Base-by-base conservation (phyloP, 1,140 invertebrate genomes). In the Drosophila yakuba region DNA sequence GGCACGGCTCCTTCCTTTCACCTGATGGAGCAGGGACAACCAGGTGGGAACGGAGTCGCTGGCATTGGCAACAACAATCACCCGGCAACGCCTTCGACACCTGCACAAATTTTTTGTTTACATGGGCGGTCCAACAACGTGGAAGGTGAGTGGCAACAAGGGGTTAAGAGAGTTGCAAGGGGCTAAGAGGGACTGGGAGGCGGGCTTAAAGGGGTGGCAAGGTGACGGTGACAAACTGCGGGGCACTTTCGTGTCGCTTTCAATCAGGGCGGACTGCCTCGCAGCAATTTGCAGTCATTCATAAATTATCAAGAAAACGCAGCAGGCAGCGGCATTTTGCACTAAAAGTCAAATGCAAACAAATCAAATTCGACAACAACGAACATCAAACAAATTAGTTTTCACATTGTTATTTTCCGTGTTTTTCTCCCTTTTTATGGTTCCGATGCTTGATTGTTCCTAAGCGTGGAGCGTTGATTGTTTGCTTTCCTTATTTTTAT, bases 51-150 rank as follows among this genome's bases (percentile, higher is more conserved):
- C 20, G 64, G 25, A 28, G 56, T 43, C 43, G 44, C n/a, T 58
- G 76, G 76, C 43, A 85, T 61, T 63, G 68, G 74, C 63, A 80
- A 89, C 67, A 88, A 88, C 67, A 88, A 89, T 62, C 86, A 77
- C 50, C 52, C 67, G 20, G 60, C 80, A 51, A 57, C 62, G 47
- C 52, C 74, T 56, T 77, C 74, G 52, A 71, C 83, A 64, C 59
- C 80, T 68, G 67, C 84, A 25, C 83, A 89, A 88, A 88, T 89
- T 73, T 89, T 89, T 74, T 88, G 83, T 77, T 84, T 88, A 71
- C 84, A 88, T 58, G 83, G 83, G 15, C 83, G 83, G n/a, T 88
- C 83, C 32, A 83, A 89, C 66, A 86, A 86, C 50, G 36, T 88
- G 8, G 84, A 89, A 83, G 76, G 83, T 88, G 66, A 78, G 80